These are phyloP conservation scores for Ptilodon capucinus DNA, from an alignment of 2,888 invertebrate species.

Conservation along the genomic window DNA sequence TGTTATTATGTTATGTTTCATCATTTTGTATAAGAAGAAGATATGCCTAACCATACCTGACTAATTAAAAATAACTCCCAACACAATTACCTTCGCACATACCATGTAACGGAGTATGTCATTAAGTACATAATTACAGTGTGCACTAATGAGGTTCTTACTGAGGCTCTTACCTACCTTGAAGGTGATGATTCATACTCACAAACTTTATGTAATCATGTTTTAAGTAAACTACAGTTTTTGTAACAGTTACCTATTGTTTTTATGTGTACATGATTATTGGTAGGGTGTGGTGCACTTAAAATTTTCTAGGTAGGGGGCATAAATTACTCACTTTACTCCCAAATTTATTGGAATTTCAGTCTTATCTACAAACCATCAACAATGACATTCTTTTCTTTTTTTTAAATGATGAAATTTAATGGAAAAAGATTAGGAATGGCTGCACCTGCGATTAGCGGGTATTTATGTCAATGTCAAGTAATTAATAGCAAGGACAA, in stretches of 20 bases:
- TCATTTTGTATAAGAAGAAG: background rate
- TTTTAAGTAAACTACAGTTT: background rate
- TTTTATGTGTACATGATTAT: background rate
- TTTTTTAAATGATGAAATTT: too few species aligned
- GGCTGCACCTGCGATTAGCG: too few species aligned
- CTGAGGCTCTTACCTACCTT: constrained; percentile 5
- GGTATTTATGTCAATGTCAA: too few species aligned
- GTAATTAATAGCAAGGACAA: too few species aligned
- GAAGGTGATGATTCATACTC: background rate
- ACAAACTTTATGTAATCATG: background rate
- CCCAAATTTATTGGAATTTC: too few species aligned
- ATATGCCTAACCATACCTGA: background rate
- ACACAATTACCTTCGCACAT: constrained; percentile 1
- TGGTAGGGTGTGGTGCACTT: background rate
- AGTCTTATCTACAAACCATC: too few species aligned
- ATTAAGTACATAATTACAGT: constrained; percentile 17
- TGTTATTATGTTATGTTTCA: too few species aligned
- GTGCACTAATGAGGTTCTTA: constrained; percentile 20
- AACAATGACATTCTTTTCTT: too few species aligned
- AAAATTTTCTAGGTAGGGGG: too few species aligned
- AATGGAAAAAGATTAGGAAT: too few species aligned
- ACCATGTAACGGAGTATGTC: constrained; percentile 1
- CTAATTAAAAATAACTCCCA: background rate
- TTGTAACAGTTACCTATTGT: background rate
- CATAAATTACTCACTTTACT: too few species aligned